Conservation (phyloP, 2,113 vertebrate genomes). For the Piaya cayana region DNA sequence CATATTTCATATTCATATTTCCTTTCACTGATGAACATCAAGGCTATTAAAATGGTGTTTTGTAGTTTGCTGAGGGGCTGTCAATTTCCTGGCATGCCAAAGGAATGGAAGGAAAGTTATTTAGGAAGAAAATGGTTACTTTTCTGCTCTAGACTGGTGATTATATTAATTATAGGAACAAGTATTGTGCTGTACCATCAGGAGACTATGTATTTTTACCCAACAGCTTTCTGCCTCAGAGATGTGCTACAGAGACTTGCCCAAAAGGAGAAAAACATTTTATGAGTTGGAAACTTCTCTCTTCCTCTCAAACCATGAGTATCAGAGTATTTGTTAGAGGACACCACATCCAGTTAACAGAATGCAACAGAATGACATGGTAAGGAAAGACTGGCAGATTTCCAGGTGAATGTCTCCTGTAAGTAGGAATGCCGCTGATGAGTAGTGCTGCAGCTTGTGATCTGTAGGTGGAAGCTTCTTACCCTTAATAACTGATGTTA, state of each 20-base stretch:
- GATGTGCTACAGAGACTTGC: not conserved
- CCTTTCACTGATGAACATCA: not conserved
- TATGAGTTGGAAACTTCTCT: fast-evolving
- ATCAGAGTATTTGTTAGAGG: not conserved
- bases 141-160: not conserved
- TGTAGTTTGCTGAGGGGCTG: not conserved
- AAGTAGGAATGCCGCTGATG: not conserved
- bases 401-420: not conserved
- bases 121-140: not conserved
- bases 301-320: not conserved
- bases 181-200: fast-evolving
- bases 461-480: not conserved
- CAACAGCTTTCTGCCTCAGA: not conserved
- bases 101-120: not conserved
- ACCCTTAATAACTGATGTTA: not conserved
- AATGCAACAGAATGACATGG: not conserved
- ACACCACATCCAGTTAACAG: not conserved
- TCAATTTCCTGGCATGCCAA: not conserved
- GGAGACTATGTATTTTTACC: not conserved
- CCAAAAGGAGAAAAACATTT: not conserved
- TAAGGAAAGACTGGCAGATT: not conserved
- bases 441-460: fast-evolving
- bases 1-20: not conserved
- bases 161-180: not conserved
- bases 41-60: not conserved